These are phyloP conservation scores for Babyrousa celebensis DNA, from an alignment of 2,797 vertebrate genomes.

Conservation along the genomic window DNA sequence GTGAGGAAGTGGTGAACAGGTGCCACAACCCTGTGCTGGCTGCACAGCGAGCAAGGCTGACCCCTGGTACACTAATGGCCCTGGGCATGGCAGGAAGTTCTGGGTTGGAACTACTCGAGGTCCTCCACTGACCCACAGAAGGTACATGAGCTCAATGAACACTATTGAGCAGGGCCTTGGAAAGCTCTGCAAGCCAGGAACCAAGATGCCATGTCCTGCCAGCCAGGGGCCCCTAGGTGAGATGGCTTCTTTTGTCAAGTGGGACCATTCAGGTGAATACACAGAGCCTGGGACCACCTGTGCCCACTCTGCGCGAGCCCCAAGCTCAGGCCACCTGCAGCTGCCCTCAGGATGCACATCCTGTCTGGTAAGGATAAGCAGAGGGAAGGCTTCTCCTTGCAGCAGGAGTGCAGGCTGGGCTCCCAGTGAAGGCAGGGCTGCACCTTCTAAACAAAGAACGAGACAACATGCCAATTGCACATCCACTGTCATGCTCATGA, in stretches of 20 bases:
- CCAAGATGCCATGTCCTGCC: fast-evolving
- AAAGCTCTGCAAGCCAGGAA: not conserved
- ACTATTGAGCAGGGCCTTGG: not conserved
- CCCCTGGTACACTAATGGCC: fast-evolving
- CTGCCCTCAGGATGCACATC: not conserved
- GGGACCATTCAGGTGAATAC: fast-evolving
- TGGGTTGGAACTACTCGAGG: too few species aligned
- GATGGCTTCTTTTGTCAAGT: not conserved
- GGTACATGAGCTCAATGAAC: not conserved
- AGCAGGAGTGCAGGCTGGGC: too few species aligned
- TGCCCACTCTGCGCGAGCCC: too few species aligned
- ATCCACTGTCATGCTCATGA: too few species aligned
- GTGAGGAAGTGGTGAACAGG: not conserved
- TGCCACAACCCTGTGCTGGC: fast-evolving
- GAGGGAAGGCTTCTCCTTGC: not conserved
- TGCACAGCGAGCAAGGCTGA: not conserved
- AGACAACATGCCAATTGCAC: too few species aligned
- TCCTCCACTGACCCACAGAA: not conserved
- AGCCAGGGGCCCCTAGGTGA: not conserved
- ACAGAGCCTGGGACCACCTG: not conserved
- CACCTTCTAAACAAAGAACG: too few species aligned
- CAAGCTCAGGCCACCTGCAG: not conserved
- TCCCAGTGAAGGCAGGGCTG: too few species aligned
- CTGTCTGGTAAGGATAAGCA: too few species aligned
- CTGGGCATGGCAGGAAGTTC: not conserved